Conservation (phyloP, 2,888 invertebrate genomes). For the Eurytoma adleriae region DNA sequence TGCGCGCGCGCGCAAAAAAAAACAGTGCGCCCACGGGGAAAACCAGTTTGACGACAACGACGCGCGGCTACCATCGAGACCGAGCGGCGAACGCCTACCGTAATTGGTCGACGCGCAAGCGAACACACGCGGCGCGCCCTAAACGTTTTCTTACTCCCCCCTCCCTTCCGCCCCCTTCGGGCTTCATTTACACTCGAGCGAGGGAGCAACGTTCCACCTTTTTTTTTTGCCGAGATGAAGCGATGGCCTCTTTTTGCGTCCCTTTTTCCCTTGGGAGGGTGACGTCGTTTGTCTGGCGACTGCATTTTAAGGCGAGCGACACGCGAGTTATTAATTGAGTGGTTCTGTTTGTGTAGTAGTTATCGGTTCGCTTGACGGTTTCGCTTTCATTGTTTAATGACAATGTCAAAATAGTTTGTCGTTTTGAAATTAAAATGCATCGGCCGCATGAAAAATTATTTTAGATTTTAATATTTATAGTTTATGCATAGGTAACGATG, state of each 20-base stretch:
- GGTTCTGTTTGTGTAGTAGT: background rate
- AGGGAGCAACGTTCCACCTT: too few species aligned
- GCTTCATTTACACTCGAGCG: slow-evolving; percentile 13
- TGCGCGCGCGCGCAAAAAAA: slow-evolving; percentile 20
- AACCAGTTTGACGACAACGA: slow-evolving; percentile 71
- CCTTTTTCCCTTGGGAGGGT: background rate
- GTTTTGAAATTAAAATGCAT: background rate
- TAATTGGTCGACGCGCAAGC: slow-evolving; percentile 61
- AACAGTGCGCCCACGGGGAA: slow-evolving; percentile 51
- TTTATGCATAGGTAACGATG: too few species aligned
- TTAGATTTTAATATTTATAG: background rate
- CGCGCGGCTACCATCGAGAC: slow-evolving; percentile 40
- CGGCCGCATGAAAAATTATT: background rate
- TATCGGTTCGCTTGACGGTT: too few species aligned
- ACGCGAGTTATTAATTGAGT: slow-evolving; percentile 1
- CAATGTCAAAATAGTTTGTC: too few species aligned
- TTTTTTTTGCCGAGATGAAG: too few species aligned
- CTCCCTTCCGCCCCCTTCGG: background rate
- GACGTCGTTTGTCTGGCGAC: too few species aligned
- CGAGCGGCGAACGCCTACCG: slow-evolving; percentile 44
- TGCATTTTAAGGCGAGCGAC: background rate
- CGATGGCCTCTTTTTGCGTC: background rate
- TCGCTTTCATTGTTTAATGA: too few species aligned
- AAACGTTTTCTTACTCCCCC: background rate
- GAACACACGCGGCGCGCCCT: slow-evolving; percentile 17